These are phyloP conservation scores for Carduelis carduelis DNA, from an alignment of 2,797 vertebrate genomes.

Conservation along the genomic window DNA sequence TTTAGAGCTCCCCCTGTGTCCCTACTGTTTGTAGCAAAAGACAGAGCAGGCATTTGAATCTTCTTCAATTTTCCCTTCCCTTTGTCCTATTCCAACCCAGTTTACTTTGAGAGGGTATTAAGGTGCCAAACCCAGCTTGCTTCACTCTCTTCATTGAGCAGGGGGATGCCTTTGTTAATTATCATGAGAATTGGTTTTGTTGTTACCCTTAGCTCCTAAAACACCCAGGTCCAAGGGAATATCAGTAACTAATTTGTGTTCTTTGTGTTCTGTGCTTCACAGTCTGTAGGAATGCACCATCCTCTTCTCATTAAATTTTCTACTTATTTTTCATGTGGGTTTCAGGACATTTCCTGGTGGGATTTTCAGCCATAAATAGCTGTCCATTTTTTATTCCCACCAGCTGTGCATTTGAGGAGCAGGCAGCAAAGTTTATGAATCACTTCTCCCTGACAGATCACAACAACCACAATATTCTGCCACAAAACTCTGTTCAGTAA, in stretches of 20 bases:
- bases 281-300: background rate
- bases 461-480: background rate
- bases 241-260: background rate
- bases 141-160: background rate
- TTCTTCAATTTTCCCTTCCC: background rate
- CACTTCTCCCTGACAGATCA: background rate
- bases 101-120: background rate
- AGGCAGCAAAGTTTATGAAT: constrained; percentile 40
- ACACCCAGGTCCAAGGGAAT: background rate
- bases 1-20: constrained; percentile 2
- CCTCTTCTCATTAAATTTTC: background rate
- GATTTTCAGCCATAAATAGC: background rate
- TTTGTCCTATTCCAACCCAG: background rate
- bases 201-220: background rate
- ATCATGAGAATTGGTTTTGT: background rate
- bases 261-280: background rate
- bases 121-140: constrained; percentile 9
- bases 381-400: background rate
- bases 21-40: constrained; percentile 24
- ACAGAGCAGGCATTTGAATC: constrained; percentile 32
- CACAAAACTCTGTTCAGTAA: constrained; percentile 50
- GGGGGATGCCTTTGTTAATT: background rate
- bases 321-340: background rate
- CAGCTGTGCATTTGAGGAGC: background rate
- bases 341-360: background rate